Base-by-base conservation (phyloP, 2,888 invertebrate genomes). In the Choristoneura rosaceana region DNA sequence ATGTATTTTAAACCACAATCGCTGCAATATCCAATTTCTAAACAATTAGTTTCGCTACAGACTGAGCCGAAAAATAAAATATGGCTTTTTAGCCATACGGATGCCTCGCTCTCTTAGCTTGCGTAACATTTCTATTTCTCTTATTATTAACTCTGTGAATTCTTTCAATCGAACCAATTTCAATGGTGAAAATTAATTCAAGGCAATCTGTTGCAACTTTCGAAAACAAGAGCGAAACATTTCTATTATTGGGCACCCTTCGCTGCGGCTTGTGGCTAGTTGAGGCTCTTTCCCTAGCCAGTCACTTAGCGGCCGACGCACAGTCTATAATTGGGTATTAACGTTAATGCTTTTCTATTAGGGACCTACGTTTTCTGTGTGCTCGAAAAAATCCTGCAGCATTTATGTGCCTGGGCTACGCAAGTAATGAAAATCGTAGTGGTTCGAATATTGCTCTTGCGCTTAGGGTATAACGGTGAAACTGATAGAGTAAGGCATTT, bases 291-390 rank as follows among this genome's bases (percentile, higher is more conserved):
- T 83, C 82, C 82, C 83, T 83, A 79, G 81, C 78, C 79, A 82
- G 83, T 82, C 8, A 52, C 52, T 82, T 41, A 4, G 50, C 61
- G 17, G 17, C 61, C 25, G 65, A n/a, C 79, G 74, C 79, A 38
- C 38, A 89, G 85, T 85, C 86, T 84, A 88, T 92, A 89, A 90
- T 90, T 89, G 90, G 87, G 89, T 91, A 91, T 90, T 90, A 91
- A 78, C 82, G 85, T 83, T 90, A 90, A 90, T 90, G 85, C 87
- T 83, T 82, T 79, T 80, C 77, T 80, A 84, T 85, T 84, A 85
- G 78, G 76, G 78, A 78, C 78, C 77, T 81, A 80, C 80, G 77
- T 74, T 65, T 66, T 73, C 43, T 43, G 43, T 71, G 41, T 64
- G 50, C 58, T 52, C 69, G 50, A 59, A 69, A 69, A 43, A 52